phyloP scores from a whole-genome alignment of 1,140 invertebrate species.

The Himalopsyche phryganea region DNA sequence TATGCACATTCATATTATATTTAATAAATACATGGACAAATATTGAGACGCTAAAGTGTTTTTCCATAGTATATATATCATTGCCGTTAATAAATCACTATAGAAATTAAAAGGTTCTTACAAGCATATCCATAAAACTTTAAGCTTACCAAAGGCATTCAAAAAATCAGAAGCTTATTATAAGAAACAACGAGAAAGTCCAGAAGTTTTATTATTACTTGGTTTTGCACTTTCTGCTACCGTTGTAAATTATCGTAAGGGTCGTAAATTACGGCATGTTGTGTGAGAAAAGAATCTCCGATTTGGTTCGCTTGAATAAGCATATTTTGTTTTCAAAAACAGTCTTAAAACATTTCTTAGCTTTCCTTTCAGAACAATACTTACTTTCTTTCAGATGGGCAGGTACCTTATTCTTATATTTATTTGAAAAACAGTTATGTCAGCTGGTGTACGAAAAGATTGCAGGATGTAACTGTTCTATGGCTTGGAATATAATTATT shows the following conservation, averaged over 20 bases:
- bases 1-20: too few relatives aligned
- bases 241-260: slow-evolving; percentile 6
- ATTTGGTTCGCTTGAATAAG: too few relatives aligned
- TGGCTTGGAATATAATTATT: too few relatives aligned
- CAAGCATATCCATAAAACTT: slow-evolving; percentile 4
- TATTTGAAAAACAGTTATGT: slow-evolving; percentile 5
- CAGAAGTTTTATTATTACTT: slow-evolving; percentile 4
- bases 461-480: too few relatives aligned
- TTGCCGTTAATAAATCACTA: too few relatives aligned
- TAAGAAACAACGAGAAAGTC: slow-evolving; percentile 1
- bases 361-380: too few relatives aligned
- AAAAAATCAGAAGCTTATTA: neutral
- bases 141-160: slow-evolving; percentile 3
- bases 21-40: too few relatives aligned
- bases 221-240: slow-evolving; percentile 4
- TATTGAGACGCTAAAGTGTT: too few relatives aligned
- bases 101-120: neutral
- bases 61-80: too few relatives aligned
- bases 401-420: neutral
- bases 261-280: neutral
- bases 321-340: too few relatives aligned
- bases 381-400: too few relatives aligned
- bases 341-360: too few relatives aligned
- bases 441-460: slow-evolving; percentile 5
- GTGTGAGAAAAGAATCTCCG: slow-evolving; percentile 2